Evolutionary conservation across 1,140 invertebrate genomes (phyloP), one percentile per base, ranked within the genome.

Genomic region (Lucilia sericata): DNA sequence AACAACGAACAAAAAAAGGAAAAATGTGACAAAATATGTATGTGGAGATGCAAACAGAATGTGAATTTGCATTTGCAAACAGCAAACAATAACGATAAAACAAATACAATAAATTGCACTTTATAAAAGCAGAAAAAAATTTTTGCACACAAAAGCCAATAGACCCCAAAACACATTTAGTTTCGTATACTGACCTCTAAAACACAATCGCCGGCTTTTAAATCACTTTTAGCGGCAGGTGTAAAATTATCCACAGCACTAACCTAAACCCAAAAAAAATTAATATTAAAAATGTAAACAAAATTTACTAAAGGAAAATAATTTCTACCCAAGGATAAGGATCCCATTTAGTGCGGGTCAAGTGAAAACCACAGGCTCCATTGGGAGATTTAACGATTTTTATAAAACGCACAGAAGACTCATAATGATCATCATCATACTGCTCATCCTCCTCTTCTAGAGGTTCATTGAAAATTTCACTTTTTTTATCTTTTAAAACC

Each of bases 291-390:
- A 19, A 12, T 91, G 87, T 12, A 83, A 13, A 74, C 60, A 9
- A 51, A 19, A 42, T 30, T 30, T 30, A 42, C 21, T 74, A 19
- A 0, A 74, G 10, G 2, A 74, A n/a, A 8, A 91, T 86, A 10
- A 91, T 91, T 9, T 88, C 30, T 80, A 95, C 92, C 94, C 94
- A 95, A 47, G 94, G 94, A 92, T 95, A 95, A 7, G 94, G 94
- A 91, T 95, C 94, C 94, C 94, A 95, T 87, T 94, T 94, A 25
- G 93, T 94, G 84, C 94, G 91, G 1, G 93, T 94, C 74, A 95
- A 88, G 87, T 94, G 93, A 90, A 95, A 95, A 21, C 94, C 94
- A 49, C 92, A 94, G 34, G 92, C 88, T 84, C 88, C 82, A 85
- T 87, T 30, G 84, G 87, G 47, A 83, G 89, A 84, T 88, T 90